Evolutionary conservation across 2,113 vertebrate genomes (phyloP), one percentile per base, ranked within the genome.

Genomic region (Lutjanus erythropterus): DNA sequence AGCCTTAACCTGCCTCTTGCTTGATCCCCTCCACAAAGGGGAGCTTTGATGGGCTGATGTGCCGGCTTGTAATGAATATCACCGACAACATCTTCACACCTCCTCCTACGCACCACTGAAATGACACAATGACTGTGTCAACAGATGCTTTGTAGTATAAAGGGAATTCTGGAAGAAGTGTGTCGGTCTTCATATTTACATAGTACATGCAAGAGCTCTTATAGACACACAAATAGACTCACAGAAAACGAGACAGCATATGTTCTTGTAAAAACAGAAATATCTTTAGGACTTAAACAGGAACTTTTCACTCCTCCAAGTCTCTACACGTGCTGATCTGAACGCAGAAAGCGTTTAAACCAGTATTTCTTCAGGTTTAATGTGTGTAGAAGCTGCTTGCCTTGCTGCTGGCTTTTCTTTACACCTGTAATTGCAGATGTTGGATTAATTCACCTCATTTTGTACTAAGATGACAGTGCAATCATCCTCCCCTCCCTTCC

Each of bases 11-110:
- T 88, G 88, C 82, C 89, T 80, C 80, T 77, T 59, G 61, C 81
- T 71, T 91, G 85, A 87, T 88, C 81, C 86, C 75, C 53, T 83
- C 44, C 77, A 88, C 90, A 88, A 89, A 89, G 85, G 71, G 71
- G 60, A 83, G 85, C 92, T 93, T 92, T 93, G 89, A 93, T 89
- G 79, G 81, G 75, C 66, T 88, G 90, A 87, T 87, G 75, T 39
- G 19, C 62, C 42, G n/a, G 75, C 74, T 87, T 84, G 90, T 86
- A 87, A 93, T 86, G 73, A 89, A 94, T 86, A 86, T 90, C 75
- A 61, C 55, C 29, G 55, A 78, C 86, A 75, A 85, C 56, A 88
- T 86, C 84, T 71, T 81, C 29, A 86, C 88, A 90, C 87, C 71
- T 88, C 69, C 71, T 89, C 58, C 78, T 58, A 71, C 27, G 76